Evolutionary conservation across 2,888 invertebrate genomes (phyloP).

Genomic region (Sphaerophoria taeniata): DNA sequence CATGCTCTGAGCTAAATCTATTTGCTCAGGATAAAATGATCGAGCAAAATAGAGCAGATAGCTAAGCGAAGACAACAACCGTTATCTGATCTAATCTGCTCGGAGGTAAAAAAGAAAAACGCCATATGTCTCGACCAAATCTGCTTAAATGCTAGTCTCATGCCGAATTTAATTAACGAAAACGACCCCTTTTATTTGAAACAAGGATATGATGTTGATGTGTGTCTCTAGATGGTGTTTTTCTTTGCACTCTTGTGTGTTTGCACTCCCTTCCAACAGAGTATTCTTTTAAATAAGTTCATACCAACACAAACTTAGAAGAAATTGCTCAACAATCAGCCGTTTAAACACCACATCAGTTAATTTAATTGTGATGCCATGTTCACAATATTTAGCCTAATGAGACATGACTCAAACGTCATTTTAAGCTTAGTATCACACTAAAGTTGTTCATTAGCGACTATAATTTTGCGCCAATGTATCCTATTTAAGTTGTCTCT

Average conservation of each 20-base stretch:
- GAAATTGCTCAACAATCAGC: constrained; percentile 71
- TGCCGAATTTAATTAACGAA: constrained; percentile 64
- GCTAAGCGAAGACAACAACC: no score
- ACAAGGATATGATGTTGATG: constrained; percentile 62
- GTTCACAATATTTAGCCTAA: constrained; percentile 69
- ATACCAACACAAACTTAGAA: constrained; percentile 16
- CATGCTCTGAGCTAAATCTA: no score
- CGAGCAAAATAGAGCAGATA: no score
- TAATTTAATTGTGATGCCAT: constrained; percentile 68
- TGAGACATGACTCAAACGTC: constrained; percentile 64
- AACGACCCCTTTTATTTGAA: constrained; percentile 67
- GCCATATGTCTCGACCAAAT: constrained; percentile 42
- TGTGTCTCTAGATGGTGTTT: constrained; percentile 7
- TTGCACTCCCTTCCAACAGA: not conserved
- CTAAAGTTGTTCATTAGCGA: no score
- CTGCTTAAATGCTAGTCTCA: constrained; percentile 40
- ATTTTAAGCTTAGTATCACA: no score
- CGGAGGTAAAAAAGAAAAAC: no score
- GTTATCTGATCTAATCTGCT: no score
- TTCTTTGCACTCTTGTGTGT: constrained; percentile 1
- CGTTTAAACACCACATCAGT: constrained; percentile 63
- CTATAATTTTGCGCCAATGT: no score
- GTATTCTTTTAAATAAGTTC: not conserved
- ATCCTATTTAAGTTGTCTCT: constrained; percentile 48
- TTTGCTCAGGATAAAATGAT: no score